Evolutionary conservation across 2,113 vertebrate species (phyloP), one percentile per base, ranked within the genome.

Genomic region (Rhinopithecus roxellana): DNA sequence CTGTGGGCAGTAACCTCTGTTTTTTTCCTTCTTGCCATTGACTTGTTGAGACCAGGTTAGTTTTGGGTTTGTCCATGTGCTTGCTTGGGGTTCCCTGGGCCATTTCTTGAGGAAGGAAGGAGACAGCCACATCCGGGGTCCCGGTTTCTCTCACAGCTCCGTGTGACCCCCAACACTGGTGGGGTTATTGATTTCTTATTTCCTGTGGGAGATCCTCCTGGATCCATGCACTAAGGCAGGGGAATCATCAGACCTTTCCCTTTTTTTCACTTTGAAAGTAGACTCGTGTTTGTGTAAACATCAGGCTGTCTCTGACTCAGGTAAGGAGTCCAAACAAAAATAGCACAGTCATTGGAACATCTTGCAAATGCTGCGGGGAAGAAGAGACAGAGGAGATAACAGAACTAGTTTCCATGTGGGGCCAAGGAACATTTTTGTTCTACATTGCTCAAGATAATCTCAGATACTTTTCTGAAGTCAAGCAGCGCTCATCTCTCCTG

Each of bases 161-260:
- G 0, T 18, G 25, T 35, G 18, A 18, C 35, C 81, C 40, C 67
- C 10, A 9, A 32, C 22, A 11, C 81, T 32, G 61, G 61, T 30
- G 27, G 45, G 45, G 45, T 69, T 74, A 4, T 27, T 11, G 13
- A 22, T 1, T 43, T 59, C 25, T 57, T n/a, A 2, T 38, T 91
- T 79, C 83, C 8, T n/a, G 0, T 3, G 5, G 17, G 82, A 57
- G 18, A n/a, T 61, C 48, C 1, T 18, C 32, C 48, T 64, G 83
- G 75, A 64, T 35, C 70, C 45, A 14, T 3, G 10, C 0, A 3
- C 57, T 0, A 0, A 13, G 35, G 55, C 23, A 4, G 5, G 4
- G 17, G n/a, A 32, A 23, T 61, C 77, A 55, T 23, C 10, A 1
- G 43, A 48, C 30, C 57, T n/a, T 92, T 59, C 22, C 78, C 32